These are phyloP conservation scores for Microcebus jonahi DNA, from an alignment of 2,113 vertebrate species.

Conservation along the genomic window DNA sequence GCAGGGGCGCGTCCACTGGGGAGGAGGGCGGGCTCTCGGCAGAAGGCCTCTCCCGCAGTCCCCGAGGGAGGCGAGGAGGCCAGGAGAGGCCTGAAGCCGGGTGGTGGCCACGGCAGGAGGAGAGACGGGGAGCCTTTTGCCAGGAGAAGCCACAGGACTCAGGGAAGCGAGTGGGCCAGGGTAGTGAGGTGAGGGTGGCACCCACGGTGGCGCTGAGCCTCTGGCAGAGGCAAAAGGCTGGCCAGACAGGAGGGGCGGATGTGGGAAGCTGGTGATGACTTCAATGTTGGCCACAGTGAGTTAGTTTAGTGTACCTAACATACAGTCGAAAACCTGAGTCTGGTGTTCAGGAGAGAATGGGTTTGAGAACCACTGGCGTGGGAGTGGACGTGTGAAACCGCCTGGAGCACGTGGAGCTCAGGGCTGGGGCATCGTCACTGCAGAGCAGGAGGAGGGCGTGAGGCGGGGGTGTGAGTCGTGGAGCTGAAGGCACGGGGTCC, in stretches of 20 bases:
- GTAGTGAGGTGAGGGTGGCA: rapidly evolving
- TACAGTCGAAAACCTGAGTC: not conserved
- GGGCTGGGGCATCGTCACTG: rapidly evolving
- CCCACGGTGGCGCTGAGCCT: not conserved
- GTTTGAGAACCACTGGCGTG: not conserved
- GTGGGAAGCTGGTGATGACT: not conserved
- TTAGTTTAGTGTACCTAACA: too few relatives aligned
- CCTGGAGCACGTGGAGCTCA: rapidly evolving
- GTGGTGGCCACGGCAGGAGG: rapidly evolving
- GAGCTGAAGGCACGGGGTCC: rapidly evolving
- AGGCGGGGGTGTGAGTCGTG: rapidly evolving
- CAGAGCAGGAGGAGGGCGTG: rapidly evolving
- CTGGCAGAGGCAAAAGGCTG: not conserved
- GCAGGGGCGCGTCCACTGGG: not conserved
- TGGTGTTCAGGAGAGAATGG: not conserved
- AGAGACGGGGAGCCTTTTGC: rapidly evolving
- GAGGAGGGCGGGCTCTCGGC: rapidly evolving
- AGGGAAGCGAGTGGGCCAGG: rapidly evolving
- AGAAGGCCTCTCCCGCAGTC: too few relatives aligned
- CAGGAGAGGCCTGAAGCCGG: not conserved
- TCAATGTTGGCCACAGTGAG: not conserved
- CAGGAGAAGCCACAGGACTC: rapidly evolving
- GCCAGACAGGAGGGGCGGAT: rapidly evolving
- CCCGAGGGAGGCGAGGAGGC: too few relatives aligned
- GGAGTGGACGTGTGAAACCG: not conserved